phyloP scores from a whole-genome alignment of 2,113 vertebrate species.

The Microcebus griseorufus region DNA sequence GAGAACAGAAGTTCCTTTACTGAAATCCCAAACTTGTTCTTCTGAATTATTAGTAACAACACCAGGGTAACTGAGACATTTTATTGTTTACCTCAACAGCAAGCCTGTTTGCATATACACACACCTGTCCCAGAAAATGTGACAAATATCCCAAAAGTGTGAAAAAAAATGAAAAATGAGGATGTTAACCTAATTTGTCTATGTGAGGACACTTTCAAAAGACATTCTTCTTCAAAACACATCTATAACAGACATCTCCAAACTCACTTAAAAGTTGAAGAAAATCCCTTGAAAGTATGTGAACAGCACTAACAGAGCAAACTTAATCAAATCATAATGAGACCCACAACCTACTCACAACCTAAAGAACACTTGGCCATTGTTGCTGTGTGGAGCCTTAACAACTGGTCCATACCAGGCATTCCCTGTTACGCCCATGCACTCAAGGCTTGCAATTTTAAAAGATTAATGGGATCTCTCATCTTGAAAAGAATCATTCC shows the following conservation, averaged over 20 bases:
- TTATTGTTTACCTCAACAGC: background rate
- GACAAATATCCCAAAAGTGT: background rate
- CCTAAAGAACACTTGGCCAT: background rate
- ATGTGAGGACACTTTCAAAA: slow-evolving; percentile 10
- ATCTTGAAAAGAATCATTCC: slow-evolving; percentile 37
- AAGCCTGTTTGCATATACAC: background rate
- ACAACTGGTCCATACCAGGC: background rate
- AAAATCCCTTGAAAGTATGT: background rate
- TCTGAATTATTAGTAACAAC: background rate
- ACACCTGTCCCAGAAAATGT: slow-evolving; percentile 34
- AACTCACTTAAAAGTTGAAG: slow-evolving; percentile 20
- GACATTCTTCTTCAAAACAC: background rate
- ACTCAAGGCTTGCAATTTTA: background rate
- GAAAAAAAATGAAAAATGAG: background rate
- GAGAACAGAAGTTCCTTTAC: background rate
- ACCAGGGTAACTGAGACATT: background rate
- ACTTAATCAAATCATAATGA: background rate
- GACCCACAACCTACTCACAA: background rate
- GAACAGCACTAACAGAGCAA: background rate
- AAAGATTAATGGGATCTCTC: background rate
- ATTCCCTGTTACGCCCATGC: background rate
- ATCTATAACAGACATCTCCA: background rate
- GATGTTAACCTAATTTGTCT: background rate
- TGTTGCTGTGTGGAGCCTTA: background rate
- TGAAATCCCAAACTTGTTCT: background rate